These are phyloP conservation scores for Synergus umbraculus DNA, from an alignment of 2,888 invertebrate species.

Conservation along the genomic window DNA sequence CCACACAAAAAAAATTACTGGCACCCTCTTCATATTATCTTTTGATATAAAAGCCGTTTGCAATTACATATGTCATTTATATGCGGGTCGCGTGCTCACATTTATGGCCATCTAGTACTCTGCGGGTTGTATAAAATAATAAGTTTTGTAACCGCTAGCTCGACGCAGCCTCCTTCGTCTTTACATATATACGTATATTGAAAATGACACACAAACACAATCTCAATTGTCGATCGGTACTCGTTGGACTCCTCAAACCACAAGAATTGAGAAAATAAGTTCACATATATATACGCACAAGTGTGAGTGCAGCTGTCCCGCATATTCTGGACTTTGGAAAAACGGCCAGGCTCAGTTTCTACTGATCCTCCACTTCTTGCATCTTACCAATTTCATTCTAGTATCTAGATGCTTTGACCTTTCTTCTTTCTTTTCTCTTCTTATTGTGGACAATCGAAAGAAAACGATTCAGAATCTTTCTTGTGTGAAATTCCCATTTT, in stretches of 20 bases:
- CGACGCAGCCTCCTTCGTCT: conserved; percentile 30
- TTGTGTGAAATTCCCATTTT: conserved; percentile 5
- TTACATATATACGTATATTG: conserved; percentile 15
- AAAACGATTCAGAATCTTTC: not conserved
- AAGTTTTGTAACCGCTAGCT: conserved; percentile 32
- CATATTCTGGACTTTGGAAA: conserved; percentile 59
- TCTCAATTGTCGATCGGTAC: not conserved
- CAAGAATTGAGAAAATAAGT: conserved; percentile 8
- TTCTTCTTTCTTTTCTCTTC: conserved; percentile 47
- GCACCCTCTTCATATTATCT: conserved; percentile 21
- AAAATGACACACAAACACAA: conserved; percentile 35
- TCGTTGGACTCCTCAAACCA: conserved; percentile 26
- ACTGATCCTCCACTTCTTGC: conserved; percentile 21
- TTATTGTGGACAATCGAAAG: conserved; percentile 10
- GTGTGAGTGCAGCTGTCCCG: conserved; percentile 68
- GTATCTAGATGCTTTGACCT: conserved; percentile 35
- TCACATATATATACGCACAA: not conserved
- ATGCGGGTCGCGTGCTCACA: conserved; percentile 37
- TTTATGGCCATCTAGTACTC: conserved; percentile 25
- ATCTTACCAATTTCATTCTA: conserved; percentile 45
- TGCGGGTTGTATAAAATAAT: conserved; percentile 29
- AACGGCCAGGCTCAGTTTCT: conserved; percentile 56
- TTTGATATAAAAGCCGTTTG: conserved; percentile 43
- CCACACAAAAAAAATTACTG: conserved; percentile 3
- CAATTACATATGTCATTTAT: conserved; percentile 46